These are phyloP conservation scores for Anthonomus grandis DNA, from an alignment of 1,140 invertebrate species.

Conservation along the genomic window DNA sequence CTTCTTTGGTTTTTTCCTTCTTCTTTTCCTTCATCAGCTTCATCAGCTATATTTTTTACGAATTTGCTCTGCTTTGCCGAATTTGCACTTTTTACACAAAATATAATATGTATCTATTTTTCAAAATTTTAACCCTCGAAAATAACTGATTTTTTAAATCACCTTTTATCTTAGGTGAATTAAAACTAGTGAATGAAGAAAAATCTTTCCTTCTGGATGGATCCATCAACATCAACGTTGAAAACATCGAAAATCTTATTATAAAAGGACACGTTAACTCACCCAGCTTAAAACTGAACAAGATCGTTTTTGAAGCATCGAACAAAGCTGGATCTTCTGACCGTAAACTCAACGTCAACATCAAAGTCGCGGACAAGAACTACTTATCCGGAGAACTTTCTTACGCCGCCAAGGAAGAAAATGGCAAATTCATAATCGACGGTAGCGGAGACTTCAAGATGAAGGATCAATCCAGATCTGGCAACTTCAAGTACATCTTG, in stretches of 20 bases:
- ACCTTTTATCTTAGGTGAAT: slow-evolving; percentile 32
- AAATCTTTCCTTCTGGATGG: slow-evolving; percentile 53
- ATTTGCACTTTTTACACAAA: neutral
- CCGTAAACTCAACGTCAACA: slow-evolving; percentile 56
- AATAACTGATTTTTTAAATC: neutral
- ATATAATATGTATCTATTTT: neutral
- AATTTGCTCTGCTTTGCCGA: neutral
- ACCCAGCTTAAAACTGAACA: slow-evolving; percentile 61
- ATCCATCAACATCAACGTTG: slow-evolving; percentile 55
- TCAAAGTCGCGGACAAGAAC: slow-evolving; percentile 62
- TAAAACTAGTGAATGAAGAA: slow-evolving; percentile 53
- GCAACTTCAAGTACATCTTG: slow-evolving; percentile 68
- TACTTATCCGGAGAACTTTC: slow-evolving; percentile 64
- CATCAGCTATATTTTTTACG: no score
- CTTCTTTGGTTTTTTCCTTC: no score
- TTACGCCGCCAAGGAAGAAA: slow-evolving; percentile 68
- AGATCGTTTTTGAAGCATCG: slow-evolving; percentile 60
- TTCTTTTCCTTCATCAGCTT: no score
- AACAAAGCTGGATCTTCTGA: slow-evolving; percentile 57
- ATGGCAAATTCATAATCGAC: slow-evolving; percentile 66
- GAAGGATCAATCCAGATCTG: slow-evolving; percentile 61
- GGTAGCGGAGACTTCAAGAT: slow-evolving; percentile 65
- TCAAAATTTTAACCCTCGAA: neutral
- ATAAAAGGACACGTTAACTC: slow-evolving; percentile 63
- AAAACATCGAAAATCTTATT: slow-evolving; percentile 62